These are phyloP conservation scores for Hymenochirus boettgeri DNA, from an alignment of 2,113 vertebrate species.

Conservation along the genomic window DNA sequence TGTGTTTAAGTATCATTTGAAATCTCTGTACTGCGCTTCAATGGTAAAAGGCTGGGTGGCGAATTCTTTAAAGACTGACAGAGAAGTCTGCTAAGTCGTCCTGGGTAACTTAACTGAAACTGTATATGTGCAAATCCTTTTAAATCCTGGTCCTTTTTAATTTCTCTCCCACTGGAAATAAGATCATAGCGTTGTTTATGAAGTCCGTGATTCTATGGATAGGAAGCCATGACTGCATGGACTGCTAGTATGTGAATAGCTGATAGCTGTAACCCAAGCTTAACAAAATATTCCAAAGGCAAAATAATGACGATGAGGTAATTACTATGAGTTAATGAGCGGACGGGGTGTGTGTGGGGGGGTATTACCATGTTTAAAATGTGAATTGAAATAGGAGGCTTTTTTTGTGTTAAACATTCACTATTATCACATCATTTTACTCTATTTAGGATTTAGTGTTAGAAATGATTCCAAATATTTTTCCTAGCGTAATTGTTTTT, in stretches of 20 bases:
- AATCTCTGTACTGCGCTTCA: constrained; percentile 44
- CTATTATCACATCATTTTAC: too few species aligned
- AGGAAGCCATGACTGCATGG: constrained; percentile 73
- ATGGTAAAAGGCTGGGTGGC: constrained; percentile 58
- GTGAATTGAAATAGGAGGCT: too few species aligned
- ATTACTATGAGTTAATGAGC: constrained; percentile 68
- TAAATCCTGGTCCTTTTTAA: constrained; percentile 82
- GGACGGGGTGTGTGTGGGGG: too few species aligned
- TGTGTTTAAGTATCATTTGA: constrained; percentile 47
- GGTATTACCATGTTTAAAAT: constrained; percentile 60
- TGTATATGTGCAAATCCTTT: constrained; percentile 93
- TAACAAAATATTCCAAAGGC: constrained; percentile 70
- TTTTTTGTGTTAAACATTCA: too few species aligned
- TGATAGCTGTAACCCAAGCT: constrained; percentile 74
- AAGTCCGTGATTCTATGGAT: constrained; percentile 77
- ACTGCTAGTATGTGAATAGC: constrained; percentile 66
- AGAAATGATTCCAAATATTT: too few species aligned
- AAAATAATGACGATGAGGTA: constrained; percentile 71
- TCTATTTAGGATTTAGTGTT: too few species aligned
- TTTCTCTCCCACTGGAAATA: constrained; percentile 79
- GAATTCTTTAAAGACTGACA: constrained; percentile 65
- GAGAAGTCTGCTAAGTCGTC: constrained; percentile 71
- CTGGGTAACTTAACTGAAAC: constrained; percentile 87
- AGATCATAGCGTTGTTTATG: constrained; percentile 84
- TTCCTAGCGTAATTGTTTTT: too few species aligned